phyloP scores from a whole-genome alignment of 1,140 invertebrate species.

The Drosophila nikananu region DNA sequence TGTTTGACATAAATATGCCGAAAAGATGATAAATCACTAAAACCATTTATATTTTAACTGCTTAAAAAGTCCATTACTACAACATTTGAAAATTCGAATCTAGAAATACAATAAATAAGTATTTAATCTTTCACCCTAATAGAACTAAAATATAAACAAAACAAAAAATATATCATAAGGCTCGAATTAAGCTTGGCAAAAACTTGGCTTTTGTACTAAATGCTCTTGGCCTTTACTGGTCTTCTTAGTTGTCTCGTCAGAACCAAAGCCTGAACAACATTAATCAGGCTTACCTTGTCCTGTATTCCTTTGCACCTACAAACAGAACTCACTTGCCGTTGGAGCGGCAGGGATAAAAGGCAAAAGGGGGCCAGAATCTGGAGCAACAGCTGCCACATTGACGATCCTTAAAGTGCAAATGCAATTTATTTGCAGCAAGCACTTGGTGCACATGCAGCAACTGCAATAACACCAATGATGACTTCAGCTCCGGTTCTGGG shows the following conservation, averaged over 20 bases:
- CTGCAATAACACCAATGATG: constrained; percentile 7
- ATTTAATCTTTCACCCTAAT: neutral
- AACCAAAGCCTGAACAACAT: constrained; percentile 29
- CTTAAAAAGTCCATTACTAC: neutral
- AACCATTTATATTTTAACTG: neutral
- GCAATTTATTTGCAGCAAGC: constrained; percentile 67
- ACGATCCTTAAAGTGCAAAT: constrained; percentile 57
- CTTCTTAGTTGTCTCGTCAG: constrained; percentile 8
- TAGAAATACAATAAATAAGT: constrained; percentile 10
- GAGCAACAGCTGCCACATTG: constrained; percentile 48
- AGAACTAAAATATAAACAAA: neutral
- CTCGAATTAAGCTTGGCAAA: neutral
- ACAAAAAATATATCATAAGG: neutral
- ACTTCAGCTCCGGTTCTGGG: neutral
- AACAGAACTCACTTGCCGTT: constrained; percentile 17
- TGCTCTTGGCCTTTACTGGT: constrained; percentile 14
- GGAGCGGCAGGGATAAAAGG: constrained; percentile 11
- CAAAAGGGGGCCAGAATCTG: neutral
- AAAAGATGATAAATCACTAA: neutral
- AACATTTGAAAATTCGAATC: neutral
- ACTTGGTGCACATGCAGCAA: constrained; percentile 42
- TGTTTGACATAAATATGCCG: neutral
- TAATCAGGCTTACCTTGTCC: constrained; percentile 42
- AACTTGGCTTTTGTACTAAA: constrained; percentile 8
- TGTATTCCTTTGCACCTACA: constrained; percentile 21